Conservation (phyloP, 1,140 invertebrate genomes). For the Drosophila nigromelanica region DNA sequence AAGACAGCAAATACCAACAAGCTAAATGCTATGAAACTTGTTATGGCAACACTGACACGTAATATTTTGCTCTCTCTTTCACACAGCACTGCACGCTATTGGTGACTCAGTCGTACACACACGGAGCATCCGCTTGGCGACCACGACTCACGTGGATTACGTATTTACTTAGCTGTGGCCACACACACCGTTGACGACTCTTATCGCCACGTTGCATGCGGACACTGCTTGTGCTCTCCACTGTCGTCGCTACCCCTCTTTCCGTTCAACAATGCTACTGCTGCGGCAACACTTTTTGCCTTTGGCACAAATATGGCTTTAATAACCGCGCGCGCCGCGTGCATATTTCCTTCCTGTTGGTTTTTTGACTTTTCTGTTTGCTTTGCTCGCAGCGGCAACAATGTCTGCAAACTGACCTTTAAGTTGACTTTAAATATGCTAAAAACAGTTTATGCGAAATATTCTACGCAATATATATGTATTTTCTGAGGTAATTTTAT, state of each 20-base stretch:
- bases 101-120: neutral
- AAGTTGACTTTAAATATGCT: slow-evolving; percentile 11
- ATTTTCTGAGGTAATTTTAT: too few relatives aligned
- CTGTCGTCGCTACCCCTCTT: neutral
- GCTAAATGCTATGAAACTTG: neutral
- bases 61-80: slow-evolving; percentile 2
- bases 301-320: slow-evolving; percentile 73
- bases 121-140: slow-evolving; percentile 5
- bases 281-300: slow-evolving; percentile 34
- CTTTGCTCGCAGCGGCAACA: slow-evolving; percentile 27
- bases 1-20: neutral
- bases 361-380: slow-evolving; percentile 65
- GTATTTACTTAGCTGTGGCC: slow-evolving; percentile 61
- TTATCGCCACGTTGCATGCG: slow-evolving; percentile 56
- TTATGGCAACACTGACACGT: neutral
- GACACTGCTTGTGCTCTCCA: slow-evolving; percentile 17
- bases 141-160: slow-evolving; percentile 63
- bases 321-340: slow-evolving; percentile 55
- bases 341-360: slow-evolving; percentile 58
- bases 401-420: slow-evolving; percentile 25
- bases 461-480: too few relatives aligned
- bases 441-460: slow-evolving; percentile 9
- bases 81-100: neutral
- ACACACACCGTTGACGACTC: slow-evolving; percentile 41
- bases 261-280: slow-evolving; percentile 7